These are phyloP conservation scores for Linepithema humile DNA, from an alignment of 1,140 invertebrate species.

Conservation along the genomic window DNA sequence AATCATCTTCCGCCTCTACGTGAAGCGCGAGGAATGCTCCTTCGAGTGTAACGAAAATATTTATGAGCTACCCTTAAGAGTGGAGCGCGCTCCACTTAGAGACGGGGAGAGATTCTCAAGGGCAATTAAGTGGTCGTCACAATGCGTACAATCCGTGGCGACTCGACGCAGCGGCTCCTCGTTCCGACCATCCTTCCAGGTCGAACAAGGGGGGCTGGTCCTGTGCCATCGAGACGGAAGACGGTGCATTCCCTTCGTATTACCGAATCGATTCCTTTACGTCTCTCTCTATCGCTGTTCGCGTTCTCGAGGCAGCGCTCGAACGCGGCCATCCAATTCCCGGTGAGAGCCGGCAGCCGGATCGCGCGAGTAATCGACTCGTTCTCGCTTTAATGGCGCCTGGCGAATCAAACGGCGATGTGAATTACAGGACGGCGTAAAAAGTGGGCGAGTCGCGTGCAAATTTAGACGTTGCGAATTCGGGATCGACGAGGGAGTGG, in stretches of 20 bases:
- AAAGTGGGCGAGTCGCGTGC: background rate
- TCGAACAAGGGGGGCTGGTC: background rate
- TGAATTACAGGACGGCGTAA: background rate
- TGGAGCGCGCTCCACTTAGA: background rate
- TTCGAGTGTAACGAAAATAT: constrained; percentile 28
- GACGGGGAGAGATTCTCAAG: constrained; percentile 1
- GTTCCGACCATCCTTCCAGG: background rate
- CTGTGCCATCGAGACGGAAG: background rate
- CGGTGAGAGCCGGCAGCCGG: constrained; percentile 19
- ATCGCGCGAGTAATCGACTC: constrained; percentile 48
- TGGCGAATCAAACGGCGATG: background rate
- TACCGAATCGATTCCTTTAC: constrained; percentile 64
- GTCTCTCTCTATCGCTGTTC: constrained; percentile 39
- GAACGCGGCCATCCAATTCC: constrained; percentile 43
- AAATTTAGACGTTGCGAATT: constrained; percentile 6
- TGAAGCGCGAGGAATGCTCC: background rate
- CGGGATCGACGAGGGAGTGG: background rate
- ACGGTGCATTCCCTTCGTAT: constrained; percentile 55
- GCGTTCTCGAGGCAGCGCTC: constrained; percentile 41
- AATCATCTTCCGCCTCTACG: background rate
- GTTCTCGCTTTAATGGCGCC: background rate
- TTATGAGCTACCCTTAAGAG: constrained; percentile 1
- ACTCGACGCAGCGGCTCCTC: constrained; percentile 41
- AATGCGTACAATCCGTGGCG: background rate
- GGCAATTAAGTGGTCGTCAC: constrained; percentile 5